A percentile compares a stretch with the other conserved stretches of the same genome.
Evolutionary conservation across 2,797 vertebrate genomes (phyloP).

Genomic region (Tiaroga cobitis): DNA sequence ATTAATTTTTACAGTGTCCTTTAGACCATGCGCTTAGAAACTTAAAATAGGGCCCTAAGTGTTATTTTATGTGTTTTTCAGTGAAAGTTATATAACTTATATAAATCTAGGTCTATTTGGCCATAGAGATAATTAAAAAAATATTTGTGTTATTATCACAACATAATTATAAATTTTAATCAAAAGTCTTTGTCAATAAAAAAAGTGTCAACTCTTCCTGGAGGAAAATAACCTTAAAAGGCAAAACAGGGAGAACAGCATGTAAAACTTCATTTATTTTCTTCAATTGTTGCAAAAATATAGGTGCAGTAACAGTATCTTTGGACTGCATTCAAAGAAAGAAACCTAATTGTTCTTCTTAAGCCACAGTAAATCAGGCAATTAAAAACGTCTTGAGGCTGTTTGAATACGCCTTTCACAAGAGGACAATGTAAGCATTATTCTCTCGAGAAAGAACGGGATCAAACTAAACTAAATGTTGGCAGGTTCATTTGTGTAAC

Average conservation of each 20-base stretch:
- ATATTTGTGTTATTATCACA: too few relatives aligned
- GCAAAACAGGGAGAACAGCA: neutral
- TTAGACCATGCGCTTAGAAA: too few relatives aligned
- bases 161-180: too few relatives aligned
- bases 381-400: neutral
- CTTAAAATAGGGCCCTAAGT: too few relatives aligned
- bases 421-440: neutral
- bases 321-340: neutral
- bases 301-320: neutral
- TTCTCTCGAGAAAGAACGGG: neutral
- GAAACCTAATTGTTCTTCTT: neutral
- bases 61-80: too few relatives aligned
- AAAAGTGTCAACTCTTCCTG: neutral
- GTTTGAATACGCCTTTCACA: neutral
- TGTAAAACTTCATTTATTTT: neutral
- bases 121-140: too few relatives aligned
- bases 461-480: neutral
- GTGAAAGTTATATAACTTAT: too few relatives aligned
- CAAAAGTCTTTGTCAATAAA: too few relatives aligned
- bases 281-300: neutral
- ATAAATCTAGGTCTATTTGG: too few relatives aligned
- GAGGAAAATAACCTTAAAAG: neutral
- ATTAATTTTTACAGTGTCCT: too few relatives aligned
- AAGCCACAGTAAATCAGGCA: neutral
- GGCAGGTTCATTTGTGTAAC: neutral